Evolutionary conservation across 2,888 invertebrate genomes (phyloP), one percentile per base, ranked within the genome.

Genomic region (Caenorhabditis sinica): DNA sequence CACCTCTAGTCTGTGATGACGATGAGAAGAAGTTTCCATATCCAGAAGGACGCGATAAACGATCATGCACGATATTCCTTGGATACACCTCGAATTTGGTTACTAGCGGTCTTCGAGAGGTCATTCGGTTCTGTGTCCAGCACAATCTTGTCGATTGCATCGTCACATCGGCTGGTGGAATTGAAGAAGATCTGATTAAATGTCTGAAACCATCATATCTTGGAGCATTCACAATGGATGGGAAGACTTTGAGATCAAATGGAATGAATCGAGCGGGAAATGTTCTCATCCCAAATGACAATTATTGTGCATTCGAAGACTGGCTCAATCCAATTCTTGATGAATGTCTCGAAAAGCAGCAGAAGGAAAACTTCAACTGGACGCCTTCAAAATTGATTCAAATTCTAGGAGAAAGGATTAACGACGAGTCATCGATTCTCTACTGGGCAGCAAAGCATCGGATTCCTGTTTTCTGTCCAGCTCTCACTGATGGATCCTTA

Each of bases 101-200:
- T 40, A 98, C 98, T 0, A 96, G 96, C 73, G 99, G 99, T 2
- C 94, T 98, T 82, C 94, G 99, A 85, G 99, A 99, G 92, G 91
- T 91, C 20, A 63, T 88, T 23, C 87, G 87, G 0, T 88, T 83
- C 73, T 79, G 87, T 15, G 87, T 95, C 0, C 95, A 97, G 92
- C 91, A 90, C 86, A 79, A 92, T 76, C 91, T 95, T 95, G 95
- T 99, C 43, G 99, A 99, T 93, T 97, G 97, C 92, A 95, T 99
- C 86, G 98, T 99, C 0, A 96, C 98, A 0, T 97, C 97, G 15
- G 99, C 98, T 0, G 99, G 99, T 0, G 99, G 99, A 0, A 95
- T 99, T 0, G 99, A 99, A 93, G 99, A 99, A 94, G 99, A 99
- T 94, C 95, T 99, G 61, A 99, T 99, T 58, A 99, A 99, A 94